A percentile compares a stretch with the other conserved stretches of the same genome.
These are phyloP conservation scores for Burhinus bistriatus DNA, from an alignment of 2,113 vertebrate species.

Conservation along the genomic window DNA sequence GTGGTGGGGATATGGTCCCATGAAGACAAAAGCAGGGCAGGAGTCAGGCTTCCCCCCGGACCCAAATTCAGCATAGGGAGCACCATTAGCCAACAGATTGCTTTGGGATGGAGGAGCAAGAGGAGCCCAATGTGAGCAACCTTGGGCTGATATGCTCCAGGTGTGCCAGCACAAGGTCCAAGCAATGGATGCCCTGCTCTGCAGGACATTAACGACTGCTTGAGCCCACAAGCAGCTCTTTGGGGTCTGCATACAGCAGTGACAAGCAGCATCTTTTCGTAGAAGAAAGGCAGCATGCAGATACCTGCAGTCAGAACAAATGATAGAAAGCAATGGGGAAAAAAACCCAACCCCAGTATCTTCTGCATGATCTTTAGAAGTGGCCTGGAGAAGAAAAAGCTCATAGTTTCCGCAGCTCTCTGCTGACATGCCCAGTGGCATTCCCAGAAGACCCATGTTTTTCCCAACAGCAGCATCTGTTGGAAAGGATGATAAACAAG, in stretches of 20 bases:
- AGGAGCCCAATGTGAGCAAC: neutral
- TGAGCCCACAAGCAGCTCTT: neutral
- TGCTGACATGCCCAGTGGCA: neutral
- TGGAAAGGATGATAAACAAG: neutral
- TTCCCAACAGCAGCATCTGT: neutral
- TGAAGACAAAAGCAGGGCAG: neutral
- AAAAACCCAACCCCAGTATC: neutral
- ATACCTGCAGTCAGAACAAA: neutral
- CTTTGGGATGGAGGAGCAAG: neutral
- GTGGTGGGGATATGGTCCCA: neutral
- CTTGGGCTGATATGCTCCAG: neutral
- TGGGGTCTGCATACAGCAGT: neutral
- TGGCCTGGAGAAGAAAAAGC: neutral
- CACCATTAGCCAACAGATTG: neutral
- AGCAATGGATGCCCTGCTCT: neutral
- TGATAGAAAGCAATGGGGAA: neutral
- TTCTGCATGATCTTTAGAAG: neutral
- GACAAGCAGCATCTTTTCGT: neutral
- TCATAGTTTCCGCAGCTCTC: neutral
- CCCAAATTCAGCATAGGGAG: neutral
- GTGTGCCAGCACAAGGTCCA: neutral
- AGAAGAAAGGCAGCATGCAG: neutral
- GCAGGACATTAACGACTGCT: neutral
- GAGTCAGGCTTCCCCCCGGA: neutral
- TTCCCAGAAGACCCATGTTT: neutral